Conservation (phyloP, 2,797 vertebrate species). For the Sebastes matsubarae region DNA sequence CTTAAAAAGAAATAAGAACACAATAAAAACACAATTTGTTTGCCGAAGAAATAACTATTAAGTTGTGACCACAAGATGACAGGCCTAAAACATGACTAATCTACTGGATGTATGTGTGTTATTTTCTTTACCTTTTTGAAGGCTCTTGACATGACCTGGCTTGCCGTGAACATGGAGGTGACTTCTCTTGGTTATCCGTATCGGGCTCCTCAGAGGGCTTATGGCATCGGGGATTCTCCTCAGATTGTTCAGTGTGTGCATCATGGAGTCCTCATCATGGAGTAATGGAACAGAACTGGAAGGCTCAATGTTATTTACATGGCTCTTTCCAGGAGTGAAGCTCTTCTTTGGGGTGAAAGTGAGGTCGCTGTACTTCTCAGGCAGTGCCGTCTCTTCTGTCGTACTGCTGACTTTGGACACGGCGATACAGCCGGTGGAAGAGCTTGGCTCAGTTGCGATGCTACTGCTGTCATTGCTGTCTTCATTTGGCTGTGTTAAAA, state of each 20-base stretch:
- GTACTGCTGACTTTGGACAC: conserved; percentile 71
- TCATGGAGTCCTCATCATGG: conserved; percentile 93
- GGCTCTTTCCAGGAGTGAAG: conserved; percentile 68
- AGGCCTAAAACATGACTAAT: neutral
- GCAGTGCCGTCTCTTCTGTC: conserved; percentile 37
- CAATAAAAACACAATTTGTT: neutral
- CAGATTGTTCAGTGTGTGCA: conserved; percentile 89
- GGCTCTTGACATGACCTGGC: conserved; percentile 85
- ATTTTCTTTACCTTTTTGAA: conserved; percentile 85
- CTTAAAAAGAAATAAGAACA: too few relatives aligned
- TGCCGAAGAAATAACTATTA: neutral
- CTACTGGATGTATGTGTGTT: neutral
- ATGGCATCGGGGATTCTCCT: conserved; percentile 90
- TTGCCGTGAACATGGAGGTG: conserved; percentile 79
- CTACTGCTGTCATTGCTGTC: neutral
- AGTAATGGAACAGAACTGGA: conserved; percentile 57
- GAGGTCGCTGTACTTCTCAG: conserved; percentile 10
- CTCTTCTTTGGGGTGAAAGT: conserved; percentile 54
- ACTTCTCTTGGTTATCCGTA: conserved; percentile 82
- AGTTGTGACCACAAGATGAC: neutral
- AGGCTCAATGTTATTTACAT: conserved; percentile 35
- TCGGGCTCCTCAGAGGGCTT: conserved; percentile 94
- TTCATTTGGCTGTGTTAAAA: conserved; percentile 48
- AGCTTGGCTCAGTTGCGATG: conserved; percentile 3
- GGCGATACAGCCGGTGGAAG: conserved; percentile 32